Percentiles rank a stretch among this genome's conserved stretches.
phyloP scores from a whole-genome alignment of 1,140 invertebrate species.

The Drosophila sulfurigaster region DNA sequence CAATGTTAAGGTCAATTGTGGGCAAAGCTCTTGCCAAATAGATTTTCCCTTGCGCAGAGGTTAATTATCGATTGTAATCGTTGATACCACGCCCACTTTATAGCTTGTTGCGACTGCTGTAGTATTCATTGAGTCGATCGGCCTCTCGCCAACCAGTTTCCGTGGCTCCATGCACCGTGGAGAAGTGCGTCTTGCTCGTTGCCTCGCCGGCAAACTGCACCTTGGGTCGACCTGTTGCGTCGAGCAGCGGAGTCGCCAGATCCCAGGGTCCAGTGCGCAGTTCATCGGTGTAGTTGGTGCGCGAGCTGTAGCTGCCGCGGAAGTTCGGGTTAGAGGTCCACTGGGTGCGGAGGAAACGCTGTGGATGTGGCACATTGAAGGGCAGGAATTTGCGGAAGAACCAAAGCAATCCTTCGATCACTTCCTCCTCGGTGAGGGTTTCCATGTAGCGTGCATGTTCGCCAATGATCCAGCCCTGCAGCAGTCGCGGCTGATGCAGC shows the following conservation, averaged over 20 bases:
- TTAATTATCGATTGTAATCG: neutral
- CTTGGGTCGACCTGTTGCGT: constrained; percentile 84
- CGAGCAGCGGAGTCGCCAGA: constrained; percentile 86
- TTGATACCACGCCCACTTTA: constrained; percentile 13
- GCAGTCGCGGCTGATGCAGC: constrained; percentile 88
- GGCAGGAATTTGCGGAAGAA: constrained; percentile 85
- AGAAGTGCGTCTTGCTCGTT: constrained; percentile 88
- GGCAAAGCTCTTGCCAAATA: neutral
- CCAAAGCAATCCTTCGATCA: constrained; percentile 84
- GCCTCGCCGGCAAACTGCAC: constrained; percentile 91
- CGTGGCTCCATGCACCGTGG: constrained; percentile 92
- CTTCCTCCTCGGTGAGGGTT: constrained; percentile 85
- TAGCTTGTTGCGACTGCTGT: constrained; percentile 27
- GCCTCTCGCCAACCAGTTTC: constrained; percentile 92
- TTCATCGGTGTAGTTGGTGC: constrained; percentile 87
- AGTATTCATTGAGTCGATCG: constrained; percentile 83
- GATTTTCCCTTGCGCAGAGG: neutral
- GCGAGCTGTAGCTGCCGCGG: constrained; percentile 90
- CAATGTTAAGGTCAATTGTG: neutral
- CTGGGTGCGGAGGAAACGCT: constrained; percentile 77
- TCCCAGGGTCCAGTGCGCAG: constrained; percentile 85
- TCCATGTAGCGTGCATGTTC: constrained; percentile 87
- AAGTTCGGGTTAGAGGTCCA: constrained; percentile 90
- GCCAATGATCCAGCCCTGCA: constrained; percentile 88
- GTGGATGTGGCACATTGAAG: constrained; percentile 57